phyloP scores from a whole-genome alignment of 2,113 vertebrate species.

The Phoenicopterus ruber region DNA sequence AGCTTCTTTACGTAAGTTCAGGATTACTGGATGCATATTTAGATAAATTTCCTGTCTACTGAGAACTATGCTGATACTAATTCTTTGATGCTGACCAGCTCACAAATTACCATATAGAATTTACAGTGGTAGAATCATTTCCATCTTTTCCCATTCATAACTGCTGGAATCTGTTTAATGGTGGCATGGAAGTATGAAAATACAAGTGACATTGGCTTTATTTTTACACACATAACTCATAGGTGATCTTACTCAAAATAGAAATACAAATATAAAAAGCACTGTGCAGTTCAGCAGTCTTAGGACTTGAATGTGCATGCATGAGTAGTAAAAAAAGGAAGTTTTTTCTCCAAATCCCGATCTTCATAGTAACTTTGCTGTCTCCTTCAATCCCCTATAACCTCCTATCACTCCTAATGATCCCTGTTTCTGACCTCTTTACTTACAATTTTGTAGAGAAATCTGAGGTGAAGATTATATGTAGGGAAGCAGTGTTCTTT shows the following conservation, averaged over 20 bases:
- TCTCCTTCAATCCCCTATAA: neutral
- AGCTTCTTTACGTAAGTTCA: neutral
- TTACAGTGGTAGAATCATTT: neutral
- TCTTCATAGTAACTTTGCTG: neutral
- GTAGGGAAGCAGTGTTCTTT: neutral
- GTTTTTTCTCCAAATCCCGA: neutral
- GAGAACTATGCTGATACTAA: neutral
- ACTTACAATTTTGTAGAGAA: neutral
- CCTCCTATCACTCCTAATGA: neutral
- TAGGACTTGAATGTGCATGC: neutral
- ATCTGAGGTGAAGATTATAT: neutral
- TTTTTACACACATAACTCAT: neutral
- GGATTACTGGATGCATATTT: neutral
- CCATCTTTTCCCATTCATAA: neutral
- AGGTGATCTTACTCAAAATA: neutral
- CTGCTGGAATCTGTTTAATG: neutral
- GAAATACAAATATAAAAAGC: neutral
- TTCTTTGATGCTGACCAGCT: neutral
- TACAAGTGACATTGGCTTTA: neutral
- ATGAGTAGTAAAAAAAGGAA: neutral
- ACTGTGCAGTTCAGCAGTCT: neutral
- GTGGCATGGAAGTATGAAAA: neutral
- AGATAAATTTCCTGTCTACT: neutral
- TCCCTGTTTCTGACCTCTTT: neutral
- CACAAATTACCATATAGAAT: neutral